phyloP scores from a whole-genome alignment of 2,113 vertebrate genomes.

The Zingel zingel region DNA sequence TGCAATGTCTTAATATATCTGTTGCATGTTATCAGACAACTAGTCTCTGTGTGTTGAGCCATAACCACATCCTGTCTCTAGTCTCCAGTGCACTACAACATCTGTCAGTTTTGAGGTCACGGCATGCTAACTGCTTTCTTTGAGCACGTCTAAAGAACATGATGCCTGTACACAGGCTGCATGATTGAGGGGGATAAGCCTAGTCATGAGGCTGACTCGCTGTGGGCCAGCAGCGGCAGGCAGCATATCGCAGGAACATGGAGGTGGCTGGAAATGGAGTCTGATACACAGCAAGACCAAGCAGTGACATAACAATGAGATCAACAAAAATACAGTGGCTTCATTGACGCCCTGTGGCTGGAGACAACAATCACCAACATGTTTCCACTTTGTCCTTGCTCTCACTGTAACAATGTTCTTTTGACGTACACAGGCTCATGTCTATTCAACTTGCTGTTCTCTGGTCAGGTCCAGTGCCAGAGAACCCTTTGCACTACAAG shows the following conservation, averaged over 20 bases:
- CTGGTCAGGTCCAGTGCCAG: conserved; percentile 67
- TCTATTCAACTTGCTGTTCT: conserved; percentile 71
- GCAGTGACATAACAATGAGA: conserved; percentile 74
- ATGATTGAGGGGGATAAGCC: conserved; percentile 69
- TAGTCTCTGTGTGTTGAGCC: conserved; percentile 59
- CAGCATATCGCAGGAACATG: conserved; percentile 37
- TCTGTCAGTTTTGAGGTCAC: conserved; percentile 51
- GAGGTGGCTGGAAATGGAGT: conserved; percentile 62
- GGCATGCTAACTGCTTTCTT: conserved; percentile 40
- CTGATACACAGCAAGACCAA: conserved; percentile 43
- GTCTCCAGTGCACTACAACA: conserved; percentile 46
- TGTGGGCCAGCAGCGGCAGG: conserved; percentile 34
- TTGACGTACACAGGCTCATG: conserved; percentile 52
- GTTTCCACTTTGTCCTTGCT: conserved; percentile 60
- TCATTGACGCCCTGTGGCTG: conserved; percentile 48
- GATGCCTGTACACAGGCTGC: conserved; percentile 34
- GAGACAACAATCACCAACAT: conserved; percentile 65
- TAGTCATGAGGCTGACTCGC: conserved; percentile 66
- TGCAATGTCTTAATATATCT: conserved; percentile 34
- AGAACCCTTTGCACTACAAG: conserved; percentile 74
- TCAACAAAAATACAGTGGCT: conserved; percentile 65
- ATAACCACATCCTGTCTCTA: conserved; percentile 81
- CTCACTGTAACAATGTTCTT: conserved; percentile 68
- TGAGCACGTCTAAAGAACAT: conserved; percentile 11
- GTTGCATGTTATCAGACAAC: conserved; percentile 48